Evolutionary conservation across 2,113 vertebrate genomes (phyloP).

Genomic region (Marmota monax): DNA sequence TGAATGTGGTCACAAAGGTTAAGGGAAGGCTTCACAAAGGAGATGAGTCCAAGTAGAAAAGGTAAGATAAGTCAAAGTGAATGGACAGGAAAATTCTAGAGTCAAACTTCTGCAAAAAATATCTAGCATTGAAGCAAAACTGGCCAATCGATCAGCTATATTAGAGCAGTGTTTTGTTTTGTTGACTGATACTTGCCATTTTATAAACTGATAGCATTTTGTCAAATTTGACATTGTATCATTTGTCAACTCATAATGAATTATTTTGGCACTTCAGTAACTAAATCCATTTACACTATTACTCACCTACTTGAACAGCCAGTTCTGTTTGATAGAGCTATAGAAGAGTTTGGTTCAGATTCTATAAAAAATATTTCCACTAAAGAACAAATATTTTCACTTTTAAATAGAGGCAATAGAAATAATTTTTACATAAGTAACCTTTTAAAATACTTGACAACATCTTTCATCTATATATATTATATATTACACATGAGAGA

Average conservation of each 20-base stretch:
- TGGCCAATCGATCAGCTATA: neutral
- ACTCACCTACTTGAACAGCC: neutral
- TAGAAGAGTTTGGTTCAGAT: neutral
- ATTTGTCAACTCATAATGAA: neutral
- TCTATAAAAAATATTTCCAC: neutral
- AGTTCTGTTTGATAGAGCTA: neutral
- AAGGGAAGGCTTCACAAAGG: neutral
- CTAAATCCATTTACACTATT: neutral
- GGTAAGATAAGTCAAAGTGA: neutral
- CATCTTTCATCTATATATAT: neutral
- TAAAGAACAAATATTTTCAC: slow-evolving; percentile 1
- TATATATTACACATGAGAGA: neutral
- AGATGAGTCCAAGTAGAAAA: neutral
- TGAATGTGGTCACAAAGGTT: neutral
- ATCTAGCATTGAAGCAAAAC: neutral
- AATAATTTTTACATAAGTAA: neutral
- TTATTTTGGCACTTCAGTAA: neutral
- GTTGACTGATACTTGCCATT: neutral
- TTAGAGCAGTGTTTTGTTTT: neutral
- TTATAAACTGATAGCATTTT: neutral
- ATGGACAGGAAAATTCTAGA: neutral
- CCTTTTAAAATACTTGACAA: slow-evolving; percentile 35
- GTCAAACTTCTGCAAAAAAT: neutral
- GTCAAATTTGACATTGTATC: neutral
- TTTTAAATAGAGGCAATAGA: slow-evolving; percentile 25